Conservation (phyloP, 2,797 vertebrate species). For the Protonibea diacanthus region DNA sequence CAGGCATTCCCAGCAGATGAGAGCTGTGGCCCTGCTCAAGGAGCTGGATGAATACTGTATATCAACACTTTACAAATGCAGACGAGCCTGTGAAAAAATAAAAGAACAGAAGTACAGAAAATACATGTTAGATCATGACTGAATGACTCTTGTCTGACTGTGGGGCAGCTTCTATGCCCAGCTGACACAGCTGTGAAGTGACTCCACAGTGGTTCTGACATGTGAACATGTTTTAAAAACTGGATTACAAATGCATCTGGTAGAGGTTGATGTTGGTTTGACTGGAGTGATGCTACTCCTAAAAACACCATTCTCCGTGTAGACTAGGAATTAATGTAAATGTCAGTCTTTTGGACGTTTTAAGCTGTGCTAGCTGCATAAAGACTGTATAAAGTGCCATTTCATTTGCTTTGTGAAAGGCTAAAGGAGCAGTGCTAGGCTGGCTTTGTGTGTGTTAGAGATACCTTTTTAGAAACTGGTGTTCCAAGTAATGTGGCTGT, state of each 20-base stretch:
- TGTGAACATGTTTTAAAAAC: background rate
- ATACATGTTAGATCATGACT: conserved; percentile 10
- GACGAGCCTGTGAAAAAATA: background rate
- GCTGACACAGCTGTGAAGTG: background rate
- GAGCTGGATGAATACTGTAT: conserved; percentile 26
- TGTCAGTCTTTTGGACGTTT: background rate
- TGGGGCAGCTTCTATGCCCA: background rate
- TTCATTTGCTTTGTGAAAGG: background rate
- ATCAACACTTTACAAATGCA: conserved; percentile 19
- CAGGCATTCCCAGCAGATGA: conserved; percentile 13
- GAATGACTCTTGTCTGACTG: conserved; percentile 6
- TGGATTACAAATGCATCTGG: conserved; percentile 1
- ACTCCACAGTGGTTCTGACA: background rate
- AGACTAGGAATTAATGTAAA: background rate
- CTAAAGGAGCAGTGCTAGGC: background rate
- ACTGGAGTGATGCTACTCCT: conserved; percentile 3
- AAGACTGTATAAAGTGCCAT: background rate
- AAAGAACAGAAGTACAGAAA: background rate
- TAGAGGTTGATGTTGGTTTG: conserved; percentile 10
- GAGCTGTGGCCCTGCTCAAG: conserved; percentile 7
- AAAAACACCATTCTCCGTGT: conserved; percentile 8
- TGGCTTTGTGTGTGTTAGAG: background rate
- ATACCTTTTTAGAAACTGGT: background rate
- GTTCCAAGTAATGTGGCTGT: background rate
- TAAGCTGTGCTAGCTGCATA: background rate